Evolutionary conservation across 2,113 vertebrate species (phyloP), one percentile per base, ranked within the genome.

Genomic region (Hylia prasina): DNA sequence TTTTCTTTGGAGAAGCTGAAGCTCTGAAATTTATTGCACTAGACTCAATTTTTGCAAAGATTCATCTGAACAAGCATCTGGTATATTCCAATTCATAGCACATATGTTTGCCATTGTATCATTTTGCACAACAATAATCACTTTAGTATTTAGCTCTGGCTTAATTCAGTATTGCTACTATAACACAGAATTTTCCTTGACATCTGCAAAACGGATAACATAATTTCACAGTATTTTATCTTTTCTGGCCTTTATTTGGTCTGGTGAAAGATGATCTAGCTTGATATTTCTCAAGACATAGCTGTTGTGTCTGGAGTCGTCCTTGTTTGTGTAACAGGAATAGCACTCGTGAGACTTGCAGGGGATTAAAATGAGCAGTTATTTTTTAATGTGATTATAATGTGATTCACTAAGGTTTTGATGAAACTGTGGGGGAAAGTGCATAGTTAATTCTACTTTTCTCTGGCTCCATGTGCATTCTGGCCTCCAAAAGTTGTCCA

Each of bases 201-300:
- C n/a, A 70, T 68, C 39, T 90, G 35, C 63, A 82, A n/a, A 76
- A 90, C 33, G 30, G 37, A 5, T 54, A 79, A 72, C 40, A n/a
- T 60, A 22, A 60, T 51, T 60, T 61, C 27, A 56, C 14, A 69
- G 39, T 31, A 11, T 87, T 94, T 87, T 80, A 68, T 89, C 54
- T 82, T 75, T 66, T n/a, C 63, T 92, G 58, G 28, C 65, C 81
- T 79, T 63, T 87, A 48, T 71, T 91, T 89, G 53, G 81, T 57
- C 44, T 28, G 22, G 44, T 65, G 78, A 82, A 94, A 95, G 39
- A 69, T 20, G 45, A 70, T 80, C 35, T 56, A 51, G 35, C 24
- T 75, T 79, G 72, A 33, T 94, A 92, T 90, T 96, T 92, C 56
- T 87, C 64, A 86, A 86, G 84, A 91, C 71, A 37, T 82, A 87